Evolutionary conservation across 2,797 vertebrate genomes (phyloP).

Genomic region (Carduelis carduelis): DNA sequence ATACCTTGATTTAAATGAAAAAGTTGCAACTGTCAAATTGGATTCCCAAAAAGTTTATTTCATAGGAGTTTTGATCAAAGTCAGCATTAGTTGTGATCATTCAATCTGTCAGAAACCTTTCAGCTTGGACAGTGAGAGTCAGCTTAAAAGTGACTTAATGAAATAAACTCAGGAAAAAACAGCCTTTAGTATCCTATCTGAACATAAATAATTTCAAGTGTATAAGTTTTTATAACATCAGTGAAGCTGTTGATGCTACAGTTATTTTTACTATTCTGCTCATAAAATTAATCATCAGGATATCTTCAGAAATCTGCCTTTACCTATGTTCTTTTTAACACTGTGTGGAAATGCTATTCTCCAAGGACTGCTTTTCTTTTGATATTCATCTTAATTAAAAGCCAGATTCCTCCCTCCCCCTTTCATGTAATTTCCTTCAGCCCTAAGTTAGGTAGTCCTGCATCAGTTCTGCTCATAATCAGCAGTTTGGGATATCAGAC

Average conservation of each 20-base stretch:
- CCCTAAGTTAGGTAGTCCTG: neutral
- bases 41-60: neutral
- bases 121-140: neutral
- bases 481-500: neutral
- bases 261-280: neutral
- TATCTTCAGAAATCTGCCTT: neutral
- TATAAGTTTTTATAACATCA: neutral
- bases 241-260: neutral
- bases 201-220: neutral
- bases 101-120: conserved; percentile 3
- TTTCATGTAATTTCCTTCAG: neutral
- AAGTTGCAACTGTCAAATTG: neutral
- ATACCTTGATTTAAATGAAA: neutral
- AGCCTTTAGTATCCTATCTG: neutral
- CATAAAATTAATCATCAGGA: neutral
- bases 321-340: neutral
- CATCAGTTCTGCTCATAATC: neutral
- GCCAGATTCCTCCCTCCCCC: neutral
- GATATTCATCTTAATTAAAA: neutral
- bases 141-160: neutral
- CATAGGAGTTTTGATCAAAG: neutral
- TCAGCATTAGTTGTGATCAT: neutral
- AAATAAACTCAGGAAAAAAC: neutral
- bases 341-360: neutral
- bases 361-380: neutral